These are phyloP conservation scores for Girardinus metallicus DNA, from an alignment of 2,797 vertebrate species.

Conservation along the genomic window DNA sequence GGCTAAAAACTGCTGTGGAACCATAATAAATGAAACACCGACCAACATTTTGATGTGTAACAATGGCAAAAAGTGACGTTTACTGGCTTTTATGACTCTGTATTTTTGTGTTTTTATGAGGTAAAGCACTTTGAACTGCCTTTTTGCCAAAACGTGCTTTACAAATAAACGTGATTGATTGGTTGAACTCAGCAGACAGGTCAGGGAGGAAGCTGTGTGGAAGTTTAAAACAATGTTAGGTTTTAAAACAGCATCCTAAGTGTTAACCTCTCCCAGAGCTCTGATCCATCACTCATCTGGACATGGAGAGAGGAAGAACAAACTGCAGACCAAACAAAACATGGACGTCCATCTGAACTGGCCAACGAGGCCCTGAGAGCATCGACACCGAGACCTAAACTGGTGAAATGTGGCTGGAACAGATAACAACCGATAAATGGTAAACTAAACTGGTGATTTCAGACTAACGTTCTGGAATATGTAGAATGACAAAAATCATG, in stretches of 20 bases:
- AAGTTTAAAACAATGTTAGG: not conserved
- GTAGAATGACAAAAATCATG: not conserved
- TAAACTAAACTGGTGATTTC: not conserved
- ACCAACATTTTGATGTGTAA: no score
- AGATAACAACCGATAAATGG: not conserved
- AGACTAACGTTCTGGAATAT: not conserved
- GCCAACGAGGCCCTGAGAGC: not conserved
- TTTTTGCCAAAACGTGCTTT: no score
- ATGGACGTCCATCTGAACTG: not conserved
- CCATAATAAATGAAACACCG: no score
- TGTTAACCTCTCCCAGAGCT: not conserved
- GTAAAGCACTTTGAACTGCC: no score
- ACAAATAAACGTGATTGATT: no score
- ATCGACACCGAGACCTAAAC: not conserved
- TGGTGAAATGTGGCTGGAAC: not conserved
- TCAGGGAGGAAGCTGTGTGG: not conserved
- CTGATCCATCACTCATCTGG: not conserved
- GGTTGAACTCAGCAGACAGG: not conserved
- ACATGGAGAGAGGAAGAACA: not conserved
- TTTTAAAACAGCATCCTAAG: not conserved
- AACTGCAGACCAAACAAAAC: not conserved
- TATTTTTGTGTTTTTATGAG: no score
- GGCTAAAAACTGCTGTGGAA: no score
- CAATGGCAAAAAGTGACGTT: no score
- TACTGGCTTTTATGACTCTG: no score